These are phyloP conservation scores for Argopecten irradians DNA, from an alignment of 1,140 invertebrate genomes.

Conservation along the genomic window DNA sequence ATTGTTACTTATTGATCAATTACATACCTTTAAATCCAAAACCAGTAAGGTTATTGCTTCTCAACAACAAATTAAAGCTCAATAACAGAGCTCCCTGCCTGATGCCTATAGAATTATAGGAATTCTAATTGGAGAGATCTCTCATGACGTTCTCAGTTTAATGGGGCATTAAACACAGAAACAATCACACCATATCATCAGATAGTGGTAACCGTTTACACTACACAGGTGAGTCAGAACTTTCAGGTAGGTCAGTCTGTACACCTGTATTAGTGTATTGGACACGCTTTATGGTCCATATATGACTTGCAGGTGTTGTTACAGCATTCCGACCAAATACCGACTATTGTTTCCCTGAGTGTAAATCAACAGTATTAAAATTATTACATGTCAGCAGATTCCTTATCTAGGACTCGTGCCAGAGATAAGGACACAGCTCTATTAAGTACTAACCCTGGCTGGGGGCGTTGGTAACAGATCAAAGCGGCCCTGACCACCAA, in stretches of 20 bases:
- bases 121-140: neutral
- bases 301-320: conserved; percentile 21
- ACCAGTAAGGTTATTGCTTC: neutral
- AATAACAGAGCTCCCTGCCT: no score
- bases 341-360: neutral
- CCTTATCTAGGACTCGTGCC: neutral
- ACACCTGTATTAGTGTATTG: conserved; percentile 10
- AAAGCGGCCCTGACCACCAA: neutral
- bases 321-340: neutral
- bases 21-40: neutral
- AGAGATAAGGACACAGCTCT: neutral
- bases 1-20: neutral
- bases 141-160: neutral
- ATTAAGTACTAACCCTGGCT: neutral
- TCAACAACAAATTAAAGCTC: neutral
- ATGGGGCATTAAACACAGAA: neutral
- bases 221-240: neutral
- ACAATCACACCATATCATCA: neutral
- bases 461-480: neutral
- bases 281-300: neutral
- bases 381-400: conserved; percentile 2
- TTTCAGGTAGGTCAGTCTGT: conserved; percentile 6
- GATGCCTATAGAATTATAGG: no score
- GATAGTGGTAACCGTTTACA: neutral
- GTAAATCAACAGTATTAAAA: conserved; percentile 19